phyloP scores from a whole-genome alignment of 2,797 vertebrate genomes.

The Acanthis flammea region DNA sequence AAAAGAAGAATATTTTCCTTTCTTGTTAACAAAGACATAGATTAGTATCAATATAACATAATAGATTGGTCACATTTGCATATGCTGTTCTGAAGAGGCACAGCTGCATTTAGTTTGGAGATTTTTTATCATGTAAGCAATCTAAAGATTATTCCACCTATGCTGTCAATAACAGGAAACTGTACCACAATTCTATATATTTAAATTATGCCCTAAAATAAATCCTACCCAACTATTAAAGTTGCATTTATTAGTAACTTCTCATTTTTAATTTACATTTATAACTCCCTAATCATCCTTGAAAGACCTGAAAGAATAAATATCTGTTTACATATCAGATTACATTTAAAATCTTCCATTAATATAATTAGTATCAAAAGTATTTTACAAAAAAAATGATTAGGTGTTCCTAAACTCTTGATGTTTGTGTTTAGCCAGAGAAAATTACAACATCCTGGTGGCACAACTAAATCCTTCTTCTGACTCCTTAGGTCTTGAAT shows the following conservation, averaged over 20 bases:
- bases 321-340: not conserved
- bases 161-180: not conserved
- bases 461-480: not conserved
- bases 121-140: not conserved
- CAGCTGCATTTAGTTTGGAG: not conserved
- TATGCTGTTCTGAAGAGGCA: not conserved
- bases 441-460: not conserved
- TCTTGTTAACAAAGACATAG: not conserved
- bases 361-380: not conserved
- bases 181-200: not conserved
- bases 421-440: not conserved
- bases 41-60: not conserved
- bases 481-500: not conserved
- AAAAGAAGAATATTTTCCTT: not conserved
- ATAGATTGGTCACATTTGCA: not conserved
- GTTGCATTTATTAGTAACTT: not conserved
- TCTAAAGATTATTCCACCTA: not conserved
- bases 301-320: not conserved
- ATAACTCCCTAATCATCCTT: not conserved
- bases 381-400: not conserved
- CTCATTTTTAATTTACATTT: rapidly evolving
- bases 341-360: not conserved
- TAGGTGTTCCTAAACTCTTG: not conserved
- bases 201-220: not conserved
- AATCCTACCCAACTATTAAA: not conserved